Conservation (phyloP, 2,888 invertebrate species). For the Lamproptera curius region DNA sequence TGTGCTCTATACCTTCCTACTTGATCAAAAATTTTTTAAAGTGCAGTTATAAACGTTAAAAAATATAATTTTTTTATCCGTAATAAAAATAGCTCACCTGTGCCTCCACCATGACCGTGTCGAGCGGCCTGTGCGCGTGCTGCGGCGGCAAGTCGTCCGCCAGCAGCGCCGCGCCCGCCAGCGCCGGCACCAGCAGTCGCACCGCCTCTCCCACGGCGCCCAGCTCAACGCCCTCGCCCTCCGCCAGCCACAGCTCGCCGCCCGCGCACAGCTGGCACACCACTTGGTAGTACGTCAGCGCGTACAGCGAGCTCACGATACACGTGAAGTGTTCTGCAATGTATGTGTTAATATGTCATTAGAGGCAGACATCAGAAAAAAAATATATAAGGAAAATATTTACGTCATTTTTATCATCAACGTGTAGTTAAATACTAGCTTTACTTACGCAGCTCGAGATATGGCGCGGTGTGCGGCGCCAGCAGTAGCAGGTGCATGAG, state of each 20-base stretch:
- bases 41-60: too few species aligned
- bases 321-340: conserved; percentile 90
- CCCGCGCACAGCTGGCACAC: conserved; percentile 87
- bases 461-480: conserved; percentile 86
- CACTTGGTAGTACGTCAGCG: conserved; percentile 93
- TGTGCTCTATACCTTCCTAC: too few species aligned
- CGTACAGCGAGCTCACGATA: conserved; percentile 92
- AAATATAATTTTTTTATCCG: too few species aligned
- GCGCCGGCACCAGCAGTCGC: conserved; percentile 43
- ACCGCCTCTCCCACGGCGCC: conserved; percentile 42
- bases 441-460: conserved; percentile 86
- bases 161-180: conserved; percentile 76
- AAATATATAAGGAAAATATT: too few species aligned
- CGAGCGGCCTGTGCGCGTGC: conserved; percentile 34
- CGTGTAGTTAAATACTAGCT: too few species aligned
- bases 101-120: conserved; percentile 50
- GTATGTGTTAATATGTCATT: too few species aligned
- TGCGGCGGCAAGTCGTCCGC: conserved; percentile 71
- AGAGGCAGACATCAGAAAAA: too few species aligned
- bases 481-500: conserved; percentile 92
- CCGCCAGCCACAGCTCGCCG: conserved; percentile 77
- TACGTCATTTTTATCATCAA: too few species aligned
- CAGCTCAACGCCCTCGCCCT: conserved; percentile 23
- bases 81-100: conserved; percentile 26
- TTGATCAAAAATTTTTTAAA: too few species aligned